Evolutionary conservation across 2,113 vertebrate genomes (phyloP), one percentile per base, ranked within the genome.

Genomic region (Leucoraja erinaceus): DNA sequence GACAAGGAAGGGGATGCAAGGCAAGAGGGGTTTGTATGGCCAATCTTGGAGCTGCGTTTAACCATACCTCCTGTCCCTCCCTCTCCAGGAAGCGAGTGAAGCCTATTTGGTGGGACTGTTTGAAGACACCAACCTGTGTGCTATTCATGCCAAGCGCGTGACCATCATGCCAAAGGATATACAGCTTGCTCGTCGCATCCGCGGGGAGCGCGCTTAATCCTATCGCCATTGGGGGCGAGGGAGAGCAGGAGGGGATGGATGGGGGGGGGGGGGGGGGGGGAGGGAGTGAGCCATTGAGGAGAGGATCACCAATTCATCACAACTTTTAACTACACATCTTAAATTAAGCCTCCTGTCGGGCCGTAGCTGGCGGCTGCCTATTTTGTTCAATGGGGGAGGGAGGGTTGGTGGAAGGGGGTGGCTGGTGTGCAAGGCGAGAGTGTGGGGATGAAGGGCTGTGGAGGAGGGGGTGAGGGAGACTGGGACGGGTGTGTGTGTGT

Each of bases 111-210:
- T 97, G 95, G 97, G 97, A 95, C 96, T 97, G 95, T 97, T 97
- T 95, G 97, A 97, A 96, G 97, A 97, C 94, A 97, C 97, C 96
- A 97, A 97, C 95, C 96, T 97, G 95, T 97, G 97, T 94, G 97
- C 97, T 95, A 97, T 97, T 95, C 97, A 97, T 95, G 97, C 97
- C 96, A 97, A 97, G 96, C 97, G 97, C 94, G 97, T 97, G 95
- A 97, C 97, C 95, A 97, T 97, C 95, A 97, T 97, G 97, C 97
- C 97, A 96, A 97, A 97, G 97, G 97, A 97, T 94, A 97, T 97
- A 96, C 97, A 97, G 95, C 96, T 97, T 97, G 97, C 97, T 93
- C 97, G 97, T 94, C 97, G 97, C 96, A 97, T 97, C 96, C 97
- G 97, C 94, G 97, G 97, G 94, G 97, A 97, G 93, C 97, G 97